Conservation (phyloP, 2,888 invertebrate species). For the Conops quadrifasciatus region DNA sequence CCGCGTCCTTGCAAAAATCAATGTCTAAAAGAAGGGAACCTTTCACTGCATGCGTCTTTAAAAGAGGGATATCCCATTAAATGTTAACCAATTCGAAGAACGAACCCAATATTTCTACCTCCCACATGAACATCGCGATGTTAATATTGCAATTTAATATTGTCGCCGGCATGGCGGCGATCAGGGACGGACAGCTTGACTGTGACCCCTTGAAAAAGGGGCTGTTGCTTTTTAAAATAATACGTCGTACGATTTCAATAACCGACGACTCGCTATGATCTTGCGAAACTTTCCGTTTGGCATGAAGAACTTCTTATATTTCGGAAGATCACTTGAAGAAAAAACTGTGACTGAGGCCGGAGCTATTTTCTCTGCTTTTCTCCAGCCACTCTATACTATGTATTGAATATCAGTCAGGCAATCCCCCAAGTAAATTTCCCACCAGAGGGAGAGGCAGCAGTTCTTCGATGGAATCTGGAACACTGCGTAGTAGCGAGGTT, state of each 20-base stretch:
- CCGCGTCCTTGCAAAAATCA: not conserved
- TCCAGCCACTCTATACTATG: not conserved
- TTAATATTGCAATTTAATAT: constrained; percentile 35
- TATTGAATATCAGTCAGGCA: not conserved
- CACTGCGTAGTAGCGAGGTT: constrained; percentile 5
- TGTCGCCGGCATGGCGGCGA: not conserved
- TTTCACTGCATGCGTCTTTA: not conserved
- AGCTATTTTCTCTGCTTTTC: not conserved
- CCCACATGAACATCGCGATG: constrained; percentile 19
- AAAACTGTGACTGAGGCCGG: not conserved
- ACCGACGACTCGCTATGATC: not conserved
- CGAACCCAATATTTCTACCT: constrained; percentile 12
- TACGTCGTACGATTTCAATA: not conserved
- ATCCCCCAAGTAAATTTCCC: not conserved
- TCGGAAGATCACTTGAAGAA: constrained; percentile 20
- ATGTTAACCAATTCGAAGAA: not conserved
- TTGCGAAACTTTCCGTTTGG: constrained; percentile 5
- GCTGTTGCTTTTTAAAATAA: not conserved
- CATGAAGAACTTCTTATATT: constrained; percentile 3
- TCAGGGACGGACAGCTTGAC: not conserved
- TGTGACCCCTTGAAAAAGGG: not conserved
- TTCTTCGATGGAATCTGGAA: constrained; percentile 1
- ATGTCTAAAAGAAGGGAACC: not conserved
- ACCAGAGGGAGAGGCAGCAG: not conserved
- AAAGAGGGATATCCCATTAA: not conserved